Base-by-base conservation (phyloP, 2,797 vertebrate genomes). In the Micropoecilia bifurca region DNA sequence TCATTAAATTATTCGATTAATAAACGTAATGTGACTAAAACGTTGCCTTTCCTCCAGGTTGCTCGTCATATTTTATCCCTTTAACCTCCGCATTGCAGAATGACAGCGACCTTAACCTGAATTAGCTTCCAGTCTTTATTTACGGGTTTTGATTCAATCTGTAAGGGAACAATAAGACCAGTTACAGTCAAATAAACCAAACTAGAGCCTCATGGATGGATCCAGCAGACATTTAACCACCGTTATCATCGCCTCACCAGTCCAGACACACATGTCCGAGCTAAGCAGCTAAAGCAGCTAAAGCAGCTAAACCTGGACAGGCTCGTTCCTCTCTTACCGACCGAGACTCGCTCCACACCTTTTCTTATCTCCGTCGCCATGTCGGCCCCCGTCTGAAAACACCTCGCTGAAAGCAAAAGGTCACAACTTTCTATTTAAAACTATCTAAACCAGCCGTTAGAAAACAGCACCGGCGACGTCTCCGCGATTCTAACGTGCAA, bases 331-430 rank as follows among this genome's bases (percentile, higher is more conserved):
- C 71, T 1, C 93, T 94, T 92, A 94, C 92, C 93, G 46, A 92
- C 85, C 9, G 90, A 90, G 16, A 93, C 55, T 30, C 87, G 36
- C 0, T 77, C 85, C 92, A 91, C 85, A 78, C 57, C 89, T 91
- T 78, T 84, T 0, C 75, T 77, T 78, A 90, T 72, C 22, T 93
- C 92, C 41, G 86, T 83, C 71, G 91, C 84, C 93, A 94, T 94
- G 63, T 80, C 57, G 36, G 36, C 3, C 22, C 0, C 2, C 22
- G 7, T 75, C 18, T 22, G 0, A 45, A 46, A 36, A 33, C 78
- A 47, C 41, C 57, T 41, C 47, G 16, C 33, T 6, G 20, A 50
- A 39, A 45, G 74, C 10, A 25, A 33, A 57, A 3, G 0, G 0
- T 0, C n/a, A 45, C 28, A 2, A 2, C 0, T 10, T 39, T 18